Evolutionary conservation across 2,888 invertebrate genomes (phyloP), one percentile per base, ranked within the genome.

Genomic region (Clusia tigrina): DNA sequence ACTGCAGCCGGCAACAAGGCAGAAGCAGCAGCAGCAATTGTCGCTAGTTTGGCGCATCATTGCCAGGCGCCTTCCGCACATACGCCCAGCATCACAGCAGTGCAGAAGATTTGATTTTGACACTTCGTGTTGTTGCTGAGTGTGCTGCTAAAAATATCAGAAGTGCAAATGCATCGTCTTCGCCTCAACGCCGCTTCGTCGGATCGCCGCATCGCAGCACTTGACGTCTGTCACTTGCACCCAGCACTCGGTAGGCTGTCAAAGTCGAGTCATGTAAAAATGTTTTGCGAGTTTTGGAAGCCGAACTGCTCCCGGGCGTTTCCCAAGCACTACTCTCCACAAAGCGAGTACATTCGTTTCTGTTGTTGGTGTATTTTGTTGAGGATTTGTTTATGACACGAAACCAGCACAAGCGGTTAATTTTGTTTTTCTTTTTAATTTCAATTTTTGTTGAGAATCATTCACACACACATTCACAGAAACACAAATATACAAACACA

Each of bases 1-100:
- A 15, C 42, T n/a, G 42, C 42, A 2, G n/a, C 42, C 9, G n/a
- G n/a, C n/a, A n/a, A n/a, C n/a, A n/a, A n/a, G n/a, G n/a, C n/a
- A n/a, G n/a, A n/a, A n/a, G 42, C 42, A 3, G n/a, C n/a, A n/a
- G 42, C 42, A 42, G n/a, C 42, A 42, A 42, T 15, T 42, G 42
- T 10, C 6, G 42, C 42, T 15, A 32, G 42, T n/a, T n/a, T 5
- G 42, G 42, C n/a, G 42, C 12, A 42, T 42, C 32, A 5, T 32
- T 32, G 32, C 12, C 12, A 12, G 32, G 32, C 12, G 32, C 32
- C 12, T 32, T 32, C 32, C 12, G 32, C 32, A n/a, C n/a, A 5
- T 32, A 9, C 32, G 32, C 32, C 32, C 32, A 9, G 32, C 32
- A 32, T 5, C 32, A 32, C 32, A n/a, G 32, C 5, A 32, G 32